phyloP scores from a whole-genome alignment of 2,113 vertebrate genomes.

The Leiothrix lutea region DNA sequence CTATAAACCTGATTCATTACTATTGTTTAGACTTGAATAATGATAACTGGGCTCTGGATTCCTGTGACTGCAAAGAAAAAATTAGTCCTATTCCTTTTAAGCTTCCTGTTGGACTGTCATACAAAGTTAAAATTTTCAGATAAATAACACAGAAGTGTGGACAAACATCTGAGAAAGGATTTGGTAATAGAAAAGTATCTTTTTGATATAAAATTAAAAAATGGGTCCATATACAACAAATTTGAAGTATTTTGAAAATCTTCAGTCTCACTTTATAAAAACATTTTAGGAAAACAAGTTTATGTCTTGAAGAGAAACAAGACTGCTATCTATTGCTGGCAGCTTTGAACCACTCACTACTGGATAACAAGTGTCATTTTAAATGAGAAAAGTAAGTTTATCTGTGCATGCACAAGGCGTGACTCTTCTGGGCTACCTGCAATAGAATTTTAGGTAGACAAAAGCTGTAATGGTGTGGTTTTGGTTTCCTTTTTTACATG shows the following conservation, averaged over 20 bases:
- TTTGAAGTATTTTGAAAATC: not conserved
- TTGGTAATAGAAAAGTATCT: not conserved
- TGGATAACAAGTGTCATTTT: not conserved
- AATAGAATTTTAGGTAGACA: not conserved
- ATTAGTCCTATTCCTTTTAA: not conserved
- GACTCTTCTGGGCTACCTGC: rapidly evolving
- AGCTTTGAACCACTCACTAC: no score
- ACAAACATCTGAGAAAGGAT: not conserved
- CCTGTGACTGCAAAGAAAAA: not conserved
- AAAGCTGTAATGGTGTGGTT: not conserved
- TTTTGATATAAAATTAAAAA: not conserved
- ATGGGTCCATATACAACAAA: not conserved
- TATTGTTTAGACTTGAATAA: not conserved
- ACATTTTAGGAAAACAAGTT: not conserved
- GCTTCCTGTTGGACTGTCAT: not conserved
- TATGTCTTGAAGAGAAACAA: not conserved
- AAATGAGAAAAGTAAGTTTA: not conserved
- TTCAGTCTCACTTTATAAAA: not conserved
- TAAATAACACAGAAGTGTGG: not conserved
- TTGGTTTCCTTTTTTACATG: no score
- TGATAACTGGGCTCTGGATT: not conserved
- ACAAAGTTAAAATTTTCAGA: not conserved
- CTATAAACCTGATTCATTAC: not conserved
- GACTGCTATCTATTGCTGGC: not conserved
- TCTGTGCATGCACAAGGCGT: rapidly evolving